These are phyloP conservation scores for Drosophila borealis DNA, from an alignment of 2,888 invertebrate species.

Conservation along the genomic window DNA sequence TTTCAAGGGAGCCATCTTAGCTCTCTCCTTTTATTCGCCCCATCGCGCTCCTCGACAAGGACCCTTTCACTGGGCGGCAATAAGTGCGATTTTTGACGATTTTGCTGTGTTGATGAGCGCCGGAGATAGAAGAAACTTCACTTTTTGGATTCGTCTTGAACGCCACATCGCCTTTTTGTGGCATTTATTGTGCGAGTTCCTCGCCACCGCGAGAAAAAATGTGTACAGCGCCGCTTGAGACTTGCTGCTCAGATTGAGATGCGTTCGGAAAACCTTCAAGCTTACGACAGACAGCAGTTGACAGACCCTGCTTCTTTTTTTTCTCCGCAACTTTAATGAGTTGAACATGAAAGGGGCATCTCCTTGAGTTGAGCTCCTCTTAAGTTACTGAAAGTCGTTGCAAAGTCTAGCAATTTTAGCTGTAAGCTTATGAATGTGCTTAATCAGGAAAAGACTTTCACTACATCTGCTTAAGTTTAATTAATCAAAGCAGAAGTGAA, in stretches of 20 bases:
- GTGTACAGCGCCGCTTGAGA: slow-evolving; percentile 38
- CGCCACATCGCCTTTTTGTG: slow-evolving; percentile 55
- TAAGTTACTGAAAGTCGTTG: slow-evolving; percentile 23
- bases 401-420: slow-evolving; percentile 39
- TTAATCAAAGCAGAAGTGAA: slow-evolving; percentile 21
- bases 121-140: slow-evolving; percentile 47
- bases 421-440: slow-evolving; percentile 42
- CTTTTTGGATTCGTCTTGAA: slow-evolving; percentile 27
- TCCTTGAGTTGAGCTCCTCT: slow-evolving; percentile 12
- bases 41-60: slow-evolving; percentile 11
- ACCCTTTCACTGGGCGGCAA: slow-evolving; percentile 64
- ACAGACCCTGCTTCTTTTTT: slow-evolving; percentile 4
- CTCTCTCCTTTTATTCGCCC: slow-evolving; percentile 18
- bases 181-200: slow-evolving; percentile 69
- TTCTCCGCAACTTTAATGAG: slow-evolving; percentile 69
- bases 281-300: neutral
- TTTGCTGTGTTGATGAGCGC: slow-evolving; percentile 64
- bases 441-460: slow-evolving; percentile 32
- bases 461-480: slow-evolving; percentile 27
- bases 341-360: slow-evolving; percentile 46
- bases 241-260: slow-evolving; percentile 32
- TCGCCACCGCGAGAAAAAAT: slow-evolving; percentile 44
- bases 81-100: slow-evolving; percentile 81
- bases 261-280: slow-evolving; percentile 27
- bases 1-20: slow-evolving; percentile 54